Evolutionary conservation across 2,797 vertebrate genomes (phyloP), one percentile per base, ranked within the genome.

Genomic region (Sternotherus odoratus): DNA sequence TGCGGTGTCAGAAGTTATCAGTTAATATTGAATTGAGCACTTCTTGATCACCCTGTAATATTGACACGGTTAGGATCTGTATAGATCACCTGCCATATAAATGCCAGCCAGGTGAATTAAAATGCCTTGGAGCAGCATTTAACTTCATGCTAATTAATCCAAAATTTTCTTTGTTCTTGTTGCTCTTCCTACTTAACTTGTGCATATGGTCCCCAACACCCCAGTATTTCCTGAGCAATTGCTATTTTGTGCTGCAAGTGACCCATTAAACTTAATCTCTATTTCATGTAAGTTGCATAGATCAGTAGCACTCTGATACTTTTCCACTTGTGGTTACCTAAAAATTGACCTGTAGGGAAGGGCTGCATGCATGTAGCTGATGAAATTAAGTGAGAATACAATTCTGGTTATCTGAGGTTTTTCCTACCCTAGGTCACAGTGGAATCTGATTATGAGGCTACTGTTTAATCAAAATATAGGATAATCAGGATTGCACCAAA

Each of bases 371-470:
- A 89, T 49, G 15, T 46, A 50, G 87, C 95, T 33, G 84, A 36
- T 74, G 77, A 86, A 4, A 63, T 36, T 80, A 95, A 91, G 88
- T 94, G 90, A 95, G 78, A 95, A 93, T 17, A 86, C 69, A 82
- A 57, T 82, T 86, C 94, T 93, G 95, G 94, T 94, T 94, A 91
- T 89, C 79, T 86, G 5, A 8, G 36, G 36, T 51, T 87, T 91
- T 83, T 51, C 77, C 88, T 94, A 77, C 8, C 0, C 72, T 79
- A 82, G 89, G 92, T 97, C 95, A 94, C 84, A 94, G 80, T 69
- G 93, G 89, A 88, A 89, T 82, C 91, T 96, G 93, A 95, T 95
- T 97, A 97, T 16, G 88, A 79, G 51, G 28, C 80, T 93, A 88
- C 88, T 96, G 86, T 89, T 96, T 93, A 91, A 96, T 94, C 83